These are phyloP conservation scores for Eudasyphora cyanicolor DNA, from an alignment of 2,888 invertebrate genomes.

Conservation along the genomic window DNA sequence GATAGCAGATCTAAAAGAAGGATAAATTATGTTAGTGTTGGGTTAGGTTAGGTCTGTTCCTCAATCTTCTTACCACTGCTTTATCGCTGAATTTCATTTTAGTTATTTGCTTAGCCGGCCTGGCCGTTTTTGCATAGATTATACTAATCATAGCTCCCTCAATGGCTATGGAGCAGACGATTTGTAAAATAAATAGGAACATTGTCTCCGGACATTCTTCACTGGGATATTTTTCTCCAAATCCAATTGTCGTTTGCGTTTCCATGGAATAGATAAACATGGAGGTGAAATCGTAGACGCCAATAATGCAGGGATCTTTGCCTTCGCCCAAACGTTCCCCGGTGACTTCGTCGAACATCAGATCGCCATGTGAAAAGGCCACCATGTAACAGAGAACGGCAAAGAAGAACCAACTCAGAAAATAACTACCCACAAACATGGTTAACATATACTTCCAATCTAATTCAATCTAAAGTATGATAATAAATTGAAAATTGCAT, in stretches of 20 bases:
- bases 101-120: slow-evolving; percentile 88
- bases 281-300: slow-evolving; percentile 84
- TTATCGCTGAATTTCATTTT: slow-evolving; percentile 91
- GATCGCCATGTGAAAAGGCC: slow-evolving; percentile 88
- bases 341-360: slow-evolving; percentile 83
- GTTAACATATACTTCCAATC: slow-evolving; percentile 96
- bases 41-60: not conserved
- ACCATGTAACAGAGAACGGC: slow-evolving; percentile 90
- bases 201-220: slow-evolving; percentile 93
- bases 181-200: slow-evolving; percentile 90
- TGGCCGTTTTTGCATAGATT: slow-evolving; percentile 89
- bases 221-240: slow-evolving; percentile 89
- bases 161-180: slow-evolving; percentile 83
- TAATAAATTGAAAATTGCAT: not conserved
- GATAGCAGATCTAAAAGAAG: slow-evolving; percentile 84
- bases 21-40: not conserved
- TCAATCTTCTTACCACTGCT: slow-evolving; percentile 82
- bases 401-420: slow-evolving; percentile 90
- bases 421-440: slow-evolving; percentile 91
- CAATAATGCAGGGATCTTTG: slow-evolving; percentile 81
- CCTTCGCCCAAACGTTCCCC: slow-evolving; percentile 79
- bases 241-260: slow-evolving; percentile 92
- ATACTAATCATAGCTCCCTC: slow-evolving; percentile 83
- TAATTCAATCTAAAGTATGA: slow-evolving; percentile 81
- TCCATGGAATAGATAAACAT: slow-evolving; percentile 92